Conservation (phyloP, 1,140 invertebrate species). For the Leptonema lineaticorne region DNA sequence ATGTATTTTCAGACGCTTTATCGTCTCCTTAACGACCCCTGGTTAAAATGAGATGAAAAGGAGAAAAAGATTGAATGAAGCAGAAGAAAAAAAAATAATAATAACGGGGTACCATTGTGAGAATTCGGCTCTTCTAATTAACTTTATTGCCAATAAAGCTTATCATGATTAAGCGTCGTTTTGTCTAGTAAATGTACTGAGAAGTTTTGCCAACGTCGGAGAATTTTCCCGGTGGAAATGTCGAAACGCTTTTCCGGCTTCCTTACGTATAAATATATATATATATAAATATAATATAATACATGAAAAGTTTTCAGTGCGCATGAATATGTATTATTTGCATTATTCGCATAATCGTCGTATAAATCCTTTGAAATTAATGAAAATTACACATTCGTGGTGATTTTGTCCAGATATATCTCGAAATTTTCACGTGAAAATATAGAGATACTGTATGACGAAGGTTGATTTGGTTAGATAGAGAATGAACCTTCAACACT, state of each 20-base stretch:
- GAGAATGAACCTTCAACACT: no score
- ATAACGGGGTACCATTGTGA: not conserved
- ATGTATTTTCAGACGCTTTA: no score
- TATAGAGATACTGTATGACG: no score
- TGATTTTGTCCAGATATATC: no score
- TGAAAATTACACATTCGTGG: no score
- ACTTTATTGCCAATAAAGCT: slow-evolving; percentile 33
- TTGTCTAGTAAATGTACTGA: not conserved
- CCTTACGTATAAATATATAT: no score
- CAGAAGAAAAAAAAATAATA: not conserved
- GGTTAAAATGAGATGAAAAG: not conserved
- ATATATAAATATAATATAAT: no score
- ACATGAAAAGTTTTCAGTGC: not conserved
- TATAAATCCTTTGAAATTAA: no score
- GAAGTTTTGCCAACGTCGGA: not conserved
- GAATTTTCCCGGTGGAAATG: not conserved
- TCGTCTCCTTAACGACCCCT: not conserved
- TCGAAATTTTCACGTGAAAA: no score
- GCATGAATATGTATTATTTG: slow-evolving; percentile 11
- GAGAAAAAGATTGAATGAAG: not conserved
- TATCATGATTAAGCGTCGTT: slow-evolving; percentile 27
- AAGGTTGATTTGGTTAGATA: no score
- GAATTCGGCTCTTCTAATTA: slow-evolving; percentile 30
- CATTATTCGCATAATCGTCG: not conserved
- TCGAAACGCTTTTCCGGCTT: slow-evolving; percentile 8